These are phyloP conservation scores for Anseranas semipalmata DNA, from an alignment of 2,113 vertebrate species.

Conservation along the genomic window DNA sequence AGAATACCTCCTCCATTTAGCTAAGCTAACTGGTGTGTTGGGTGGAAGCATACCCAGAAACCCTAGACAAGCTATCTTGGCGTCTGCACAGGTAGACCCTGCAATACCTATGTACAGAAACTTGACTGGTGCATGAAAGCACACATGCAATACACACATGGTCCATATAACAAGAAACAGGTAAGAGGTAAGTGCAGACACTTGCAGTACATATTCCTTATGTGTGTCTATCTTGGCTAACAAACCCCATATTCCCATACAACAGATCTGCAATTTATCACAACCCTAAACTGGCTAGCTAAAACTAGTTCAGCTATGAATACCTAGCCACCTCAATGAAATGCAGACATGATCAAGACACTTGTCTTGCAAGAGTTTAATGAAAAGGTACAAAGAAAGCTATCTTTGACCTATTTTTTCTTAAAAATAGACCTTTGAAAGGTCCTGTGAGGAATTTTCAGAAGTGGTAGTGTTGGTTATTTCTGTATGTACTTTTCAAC, in stretches of 20 bases:
- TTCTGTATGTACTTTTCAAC: neutral
- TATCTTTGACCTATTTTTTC: neutral
- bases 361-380: neutral
- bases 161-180: neutral
- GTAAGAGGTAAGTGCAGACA: neutral
- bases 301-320: too few relatives aligned
- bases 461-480: neutral
- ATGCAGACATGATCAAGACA: neutral
- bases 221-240: neutral
- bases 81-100: neutral
- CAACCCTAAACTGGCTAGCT: neutral
- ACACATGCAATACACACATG: fast-evolving
- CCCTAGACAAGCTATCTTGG: neutral
- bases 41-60: neutral
- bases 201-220: neutral
- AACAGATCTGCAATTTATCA: neutral
- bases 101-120: neutral
- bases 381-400: neutral
- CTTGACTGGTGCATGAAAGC: neutral
- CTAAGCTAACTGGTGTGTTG: neutral
- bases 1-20: neutral
- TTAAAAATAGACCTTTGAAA: neutral
- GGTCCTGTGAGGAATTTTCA: neutral
- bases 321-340: neutral
- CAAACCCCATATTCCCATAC: neutral